Base-by-base conservation (phyloP, 2,797 vertebrate genomes). In the Anniella stebbinsi region DNA sequence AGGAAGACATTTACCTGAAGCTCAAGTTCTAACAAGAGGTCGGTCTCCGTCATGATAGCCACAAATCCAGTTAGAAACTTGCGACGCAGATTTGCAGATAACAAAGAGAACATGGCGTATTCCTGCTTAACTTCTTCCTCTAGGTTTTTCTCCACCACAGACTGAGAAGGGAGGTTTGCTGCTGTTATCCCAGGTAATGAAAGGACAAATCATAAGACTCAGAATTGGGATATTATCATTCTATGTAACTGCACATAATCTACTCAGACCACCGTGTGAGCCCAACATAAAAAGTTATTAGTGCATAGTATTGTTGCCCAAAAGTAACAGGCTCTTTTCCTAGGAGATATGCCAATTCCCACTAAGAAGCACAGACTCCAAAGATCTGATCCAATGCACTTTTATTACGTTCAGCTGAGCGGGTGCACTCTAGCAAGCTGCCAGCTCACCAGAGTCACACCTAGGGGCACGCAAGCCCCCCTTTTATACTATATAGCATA, bases 41-140 rank as follows among this genome's bases (percentile, higher is more conserved):
- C 77, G 1, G 18, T 80, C 21, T 96, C 82, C 54, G 4, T 87
- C 92, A 96, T 91, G 4, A 33, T 85, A 69, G 88, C 89, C 92
- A 92, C 88, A 88, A 95, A 90, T 91, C 83, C 86, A 70, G 78
- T 88, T 57, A 94, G 76, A 86, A 94, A 1, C 0, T 6, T 0
- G 45, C 0, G 0, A 0, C 0, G 0, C 48, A 81, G 36, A 1
- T 80, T 25, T 10, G 30, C 0, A 77, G 92, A 11, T 23, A 94
- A 1, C 0, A 0, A 0, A 0, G 48, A 1, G 72, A 96, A 70
- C 1, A 57, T 1, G 0, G 0, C 0, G 7, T 38, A 93, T 21
- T 87, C 77, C 0, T 1, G 0, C 38, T 7, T 0, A 2, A 91
- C 25, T 89, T 96, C 93, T 3, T 0, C 0, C 76, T 18, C 0